Conservation (phyloP, 2,797 vertebrate genomes). For the Enteromius argenteus region DNA sequence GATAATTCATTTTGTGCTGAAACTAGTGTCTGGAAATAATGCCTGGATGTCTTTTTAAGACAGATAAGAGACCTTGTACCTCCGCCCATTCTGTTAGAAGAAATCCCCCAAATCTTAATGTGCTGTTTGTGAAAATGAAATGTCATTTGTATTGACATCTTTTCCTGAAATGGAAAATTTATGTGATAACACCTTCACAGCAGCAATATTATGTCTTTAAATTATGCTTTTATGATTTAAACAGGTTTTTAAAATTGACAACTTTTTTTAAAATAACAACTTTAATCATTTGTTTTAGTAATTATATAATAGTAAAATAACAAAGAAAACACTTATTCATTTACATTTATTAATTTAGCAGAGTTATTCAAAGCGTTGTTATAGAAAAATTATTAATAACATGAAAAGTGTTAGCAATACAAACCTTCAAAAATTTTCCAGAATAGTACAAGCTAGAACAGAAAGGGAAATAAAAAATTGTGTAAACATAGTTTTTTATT, state of each 20-base stretch:
- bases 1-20: slow-evolving; percentile 74
- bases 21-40: slow-evolving; percentile 59
- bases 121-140: slow-evolving; percentile 58
- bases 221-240: background rate
- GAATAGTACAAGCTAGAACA: background rate
- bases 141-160: slow-evolving; percentile 35
- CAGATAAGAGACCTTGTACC: slow-evolving; percentile 63
- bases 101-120: slow-evolving; percentile 65
- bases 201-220: background rate
- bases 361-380: background rate
- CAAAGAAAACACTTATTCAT: background rate
- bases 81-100: slow-evolving; percentile 62
- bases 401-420: background rate
- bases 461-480: background rate
- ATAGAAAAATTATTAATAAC: background rate
- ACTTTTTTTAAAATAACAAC: background rate
- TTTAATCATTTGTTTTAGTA: background rate
- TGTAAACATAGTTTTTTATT: background rate
- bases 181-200: slow-evolving; percentile 7
- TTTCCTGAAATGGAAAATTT: slow-evolving; percentile 26
- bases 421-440: background rate
- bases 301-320: background rate
- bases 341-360: background rate
- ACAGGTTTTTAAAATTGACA: background rate
- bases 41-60: slow-evolving; percentile 71